phyloP scores from a whole-genome alignment of 2,797 vertebrate species.

The Schizopygopsis pylzovi region DNA sequence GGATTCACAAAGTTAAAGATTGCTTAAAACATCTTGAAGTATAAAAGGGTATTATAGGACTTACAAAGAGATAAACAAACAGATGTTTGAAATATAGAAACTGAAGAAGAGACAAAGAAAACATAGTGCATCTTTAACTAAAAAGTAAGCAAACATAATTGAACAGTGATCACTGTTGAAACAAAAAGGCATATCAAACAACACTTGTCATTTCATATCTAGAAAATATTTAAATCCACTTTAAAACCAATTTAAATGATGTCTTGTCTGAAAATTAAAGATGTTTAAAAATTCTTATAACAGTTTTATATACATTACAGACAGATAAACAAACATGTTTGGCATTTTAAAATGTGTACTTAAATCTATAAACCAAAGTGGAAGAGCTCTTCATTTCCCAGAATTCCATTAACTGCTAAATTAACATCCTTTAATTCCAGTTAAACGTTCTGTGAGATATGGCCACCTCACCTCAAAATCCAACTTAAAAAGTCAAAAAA shows the following conservation, averaged over 20 bases:
- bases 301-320: background rate
- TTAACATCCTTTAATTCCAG: background rate
- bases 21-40: background rate
- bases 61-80: background rate
- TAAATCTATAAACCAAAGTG: background rate
- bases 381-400: background rate
- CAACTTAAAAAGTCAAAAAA: background rate
- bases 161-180: background rate
- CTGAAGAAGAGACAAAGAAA: background rate
- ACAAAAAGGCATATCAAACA: constrained; percentile 1
- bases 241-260: background rate
- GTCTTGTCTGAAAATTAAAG: background rate
- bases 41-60: background rate
- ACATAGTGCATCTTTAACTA: background rate
- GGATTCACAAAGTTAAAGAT: background rate
- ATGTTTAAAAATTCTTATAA: background rate
- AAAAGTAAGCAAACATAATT: background rate
- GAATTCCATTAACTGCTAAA: background rate
- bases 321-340: background rate
- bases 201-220: background rate
- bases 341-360: background rate
- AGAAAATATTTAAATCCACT: background rate
- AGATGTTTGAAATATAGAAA: background rate
- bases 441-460: background rate
- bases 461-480: background rate